These are phyloP conservation scores for Oophaga sylvatica DNA, from an alignment of 2,797 vertebrate genomes.

Conservation along the genomic window DNA sequence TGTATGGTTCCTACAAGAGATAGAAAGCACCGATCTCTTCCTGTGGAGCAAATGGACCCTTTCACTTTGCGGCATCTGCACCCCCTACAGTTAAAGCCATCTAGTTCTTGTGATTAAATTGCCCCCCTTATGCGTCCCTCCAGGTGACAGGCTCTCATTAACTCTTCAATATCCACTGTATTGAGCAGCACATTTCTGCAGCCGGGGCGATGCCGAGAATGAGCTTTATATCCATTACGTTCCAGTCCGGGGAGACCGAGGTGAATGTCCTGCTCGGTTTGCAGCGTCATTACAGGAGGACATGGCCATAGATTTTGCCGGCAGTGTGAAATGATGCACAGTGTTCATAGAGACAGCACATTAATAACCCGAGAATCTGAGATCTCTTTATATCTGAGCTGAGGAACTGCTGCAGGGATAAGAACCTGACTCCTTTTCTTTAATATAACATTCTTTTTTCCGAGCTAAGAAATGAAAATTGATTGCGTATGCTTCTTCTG, in stretches of 20 bases:
- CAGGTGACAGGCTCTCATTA: not conserved
- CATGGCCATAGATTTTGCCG: constrained; percentile 81
- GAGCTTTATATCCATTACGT: not conserved
- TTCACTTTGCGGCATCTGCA: too few species aligned
- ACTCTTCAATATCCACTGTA: not conserved
- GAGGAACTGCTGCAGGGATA: constrained; percentile 75
- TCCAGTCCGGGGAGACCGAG: not conserved
- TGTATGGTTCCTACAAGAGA: too few species aligned
- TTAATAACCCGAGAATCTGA: constrained; percentile 85
- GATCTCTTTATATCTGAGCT: constrained; percentile 83
- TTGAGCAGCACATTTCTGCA: not conserved
- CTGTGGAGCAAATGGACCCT: too few species aligned
- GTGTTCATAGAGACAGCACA: constrained; percentile 86
- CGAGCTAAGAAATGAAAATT: constrained; percentile 72
- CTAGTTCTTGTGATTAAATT: not conserved
- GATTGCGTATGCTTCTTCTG: constrained; percentile 71
- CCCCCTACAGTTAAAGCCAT: too few species aligned
- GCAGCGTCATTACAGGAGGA: constrained; percentile 69
- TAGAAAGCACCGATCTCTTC: too few species aligned
- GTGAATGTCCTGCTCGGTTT: constrained; percentile 63
- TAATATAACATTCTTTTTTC: constrained; percentile 73
- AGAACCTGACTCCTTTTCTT: constrained; percentile 80
- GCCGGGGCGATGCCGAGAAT: not conserved
- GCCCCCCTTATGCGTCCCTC: not conserved
- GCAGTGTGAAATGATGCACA: constrained; percentile 65